A percentile compares a stretch with the other conserved stretches of the same genome.
Evolutionary conservation across 2,797 vertebrate species (phyloP).

Genomic region (Scomberomorus guttatus): DNA sequence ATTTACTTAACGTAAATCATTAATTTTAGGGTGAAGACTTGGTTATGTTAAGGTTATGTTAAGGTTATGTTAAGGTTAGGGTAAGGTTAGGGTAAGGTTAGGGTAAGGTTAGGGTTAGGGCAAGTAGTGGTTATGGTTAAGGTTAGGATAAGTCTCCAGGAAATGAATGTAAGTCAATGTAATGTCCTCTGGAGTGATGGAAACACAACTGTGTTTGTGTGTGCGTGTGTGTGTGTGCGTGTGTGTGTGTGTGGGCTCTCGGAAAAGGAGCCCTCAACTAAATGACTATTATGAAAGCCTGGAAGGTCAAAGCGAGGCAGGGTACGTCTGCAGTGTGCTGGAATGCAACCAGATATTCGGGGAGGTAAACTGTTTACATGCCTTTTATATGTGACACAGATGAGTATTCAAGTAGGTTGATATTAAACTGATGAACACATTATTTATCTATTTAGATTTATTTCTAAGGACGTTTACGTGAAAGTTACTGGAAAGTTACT

Average conservation of each 20-base stretch:
- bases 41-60: too few relatives aligned
- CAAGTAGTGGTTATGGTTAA: too few relatives aligned
- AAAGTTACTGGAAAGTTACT: too few relatives aligned
- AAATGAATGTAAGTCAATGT: too few relatives aligned
- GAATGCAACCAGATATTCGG: slow-evolving; percentile 66
- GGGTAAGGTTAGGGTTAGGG: too few relatives aligned
- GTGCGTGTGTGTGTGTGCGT: slow-evolving; percentile 26
- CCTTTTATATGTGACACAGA: slow-evolving; percentile 30
- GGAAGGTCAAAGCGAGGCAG: slow-evolving; percentile 66
- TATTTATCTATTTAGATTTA: too few relatives aligned
- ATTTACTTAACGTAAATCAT: too few relatives aligned
- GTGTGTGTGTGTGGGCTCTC: background rate
- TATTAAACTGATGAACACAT: slow-evolving; percentile 10
- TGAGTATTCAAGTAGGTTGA: slow-evolving; percentile 24
- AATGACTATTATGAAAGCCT: slow-evolving; percentile 60
- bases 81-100: too few relatives aligned
- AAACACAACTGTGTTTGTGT: background rate
- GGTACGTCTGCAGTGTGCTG: slow-evolving; percentile 59
- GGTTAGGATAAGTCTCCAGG: too few relatives aligned
- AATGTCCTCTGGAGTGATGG: too few relatives aligned
- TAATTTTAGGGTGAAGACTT: too few relatives aligned
- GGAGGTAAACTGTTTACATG: slow-evolving; percentile 66
- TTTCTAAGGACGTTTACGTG: background rate
- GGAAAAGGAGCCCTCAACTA: slow-evolving; percentile 38
- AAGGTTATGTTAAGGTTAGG: too few relatives aligned